Base-by-base conservation (phyloP, 2,113 vertebrate genomes). In the Sardina pilchardus region DNA sequence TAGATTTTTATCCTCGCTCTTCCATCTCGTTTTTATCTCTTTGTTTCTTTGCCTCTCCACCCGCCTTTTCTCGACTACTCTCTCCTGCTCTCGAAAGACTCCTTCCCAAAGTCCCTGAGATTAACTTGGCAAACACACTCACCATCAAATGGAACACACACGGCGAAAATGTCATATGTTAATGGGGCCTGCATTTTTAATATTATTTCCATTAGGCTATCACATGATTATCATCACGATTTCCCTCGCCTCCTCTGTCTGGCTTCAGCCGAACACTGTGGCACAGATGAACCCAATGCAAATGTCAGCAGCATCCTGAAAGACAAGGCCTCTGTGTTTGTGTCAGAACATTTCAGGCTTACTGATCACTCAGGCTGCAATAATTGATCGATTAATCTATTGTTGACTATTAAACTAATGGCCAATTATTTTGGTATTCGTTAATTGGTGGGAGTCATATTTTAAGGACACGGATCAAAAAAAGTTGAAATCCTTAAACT, bases 151-250 rank as follows among this genome's bases (percentile, higher is more conserved):
- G 87, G 86, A 88, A 90, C 82, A 85, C 88, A 88, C 87, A 85
- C 87, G 88, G 90, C 86, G 88, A 90, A 90, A 91, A 92, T 92
- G 91, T 92, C 91, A 91, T 91, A 92, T 91, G 91, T 89, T 91
- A 92, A 94, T 91, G 87, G 87, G 84, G 45, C 84, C 86, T 92
- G 90, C 89, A 93, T 93, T 91, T 93, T 92, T 92, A 90, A 93
- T 92, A 89, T 71, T 87, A 86, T 91, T 93, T 92, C 92, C 91
- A 92, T 94, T 92, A 94, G 88, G 89, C 87, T 87, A 87, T 91
- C 89, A 87, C 88, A 89, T 87, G 88, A 90, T 91, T 84, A 88
- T 87, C 71, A 80, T 17, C 36, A 81, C 63, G 3, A 78, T 45
- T 85, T 81, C 84, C 81, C 80, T 82, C 67, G 26, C 85, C 85